Conservation (phyloP, 2,888 invertebrate species). For the Calephelis perditalis region DNA sequence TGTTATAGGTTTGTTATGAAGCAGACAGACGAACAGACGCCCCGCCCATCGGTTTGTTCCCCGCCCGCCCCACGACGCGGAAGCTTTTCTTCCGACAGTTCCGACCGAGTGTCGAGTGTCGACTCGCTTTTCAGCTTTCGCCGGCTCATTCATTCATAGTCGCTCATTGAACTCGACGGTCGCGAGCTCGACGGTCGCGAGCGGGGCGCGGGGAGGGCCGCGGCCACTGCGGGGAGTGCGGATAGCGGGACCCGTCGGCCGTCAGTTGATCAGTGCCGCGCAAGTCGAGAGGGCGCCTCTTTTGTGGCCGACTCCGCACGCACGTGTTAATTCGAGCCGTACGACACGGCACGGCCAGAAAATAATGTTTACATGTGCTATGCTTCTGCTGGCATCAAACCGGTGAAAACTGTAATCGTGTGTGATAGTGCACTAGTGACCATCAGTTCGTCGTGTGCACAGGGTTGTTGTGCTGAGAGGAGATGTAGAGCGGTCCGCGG, state of each 20-base stretch:
- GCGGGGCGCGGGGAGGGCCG: too few relatives aligned
- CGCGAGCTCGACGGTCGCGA: slow-evolving; percentile 17
- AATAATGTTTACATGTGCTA: slow-evolving; percentile 31
- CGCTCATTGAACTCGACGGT: slow-evolving; percentile 18
- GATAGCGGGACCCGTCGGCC: slow-evolving; percentile 4
- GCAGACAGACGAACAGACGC: too few relatives aligned
- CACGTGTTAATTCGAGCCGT: slow-evolving; percentile 46
- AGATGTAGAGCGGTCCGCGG: background rate
- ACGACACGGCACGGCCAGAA: slow-evolving; percentile 21
- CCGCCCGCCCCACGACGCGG: slow-evolving; percentile 75
- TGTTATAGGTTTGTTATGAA: too few relatives aligned
- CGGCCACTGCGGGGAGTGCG: background rate
- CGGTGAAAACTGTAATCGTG: background rate
- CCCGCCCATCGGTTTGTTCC: too few relatives aligned
- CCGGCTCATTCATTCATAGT: slow-evolving; percentile 55
- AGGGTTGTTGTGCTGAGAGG: too few relatives aligned
- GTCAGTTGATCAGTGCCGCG: slow-evolving; percentile 30
- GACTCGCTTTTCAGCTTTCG: slow-evolving; percentile 74
- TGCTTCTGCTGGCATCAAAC: background rate
- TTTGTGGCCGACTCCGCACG: slow-evolving; percentile 15
- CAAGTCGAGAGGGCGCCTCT: slow-evolving; percentile 40
- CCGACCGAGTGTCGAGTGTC: slow-evolving; percentile 82
- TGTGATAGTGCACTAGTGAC: too few relatives aligned
- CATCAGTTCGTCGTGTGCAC: too few relatives aligned
- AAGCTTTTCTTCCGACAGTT: slow-evolving; percentile 82